Percentiles rank a stretch among this genome's conserved stretches.
Conservation (phyloP, 2,888 invertebrate genomes). For the Pollenia angustigena region DNA sequence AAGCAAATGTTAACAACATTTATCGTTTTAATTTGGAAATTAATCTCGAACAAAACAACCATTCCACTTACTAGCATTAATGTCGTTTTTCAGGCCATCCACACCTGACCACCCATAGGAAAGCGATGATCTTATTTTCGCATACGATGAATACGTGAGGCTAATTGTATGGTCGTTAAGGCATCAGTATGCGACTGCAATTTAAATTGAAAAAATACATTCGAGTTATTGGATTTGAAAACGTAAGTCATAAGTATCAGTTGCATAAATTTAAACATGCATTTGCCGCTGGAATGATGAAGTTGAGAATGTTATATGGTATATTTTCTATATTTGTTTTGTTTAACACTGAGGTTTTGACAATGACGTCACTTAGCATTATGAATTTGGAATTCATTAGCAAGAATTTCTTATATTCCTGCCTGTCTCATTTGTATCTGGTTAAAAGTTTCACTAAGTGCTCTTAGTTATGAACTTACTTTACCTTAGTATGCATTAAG, state of each 20-base stretch:
- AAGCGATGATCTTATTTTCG: constrained; percentile 94
- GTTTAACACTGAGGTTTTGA: constrained; percentile 28
- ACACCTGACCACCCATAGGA: constrained; percentile 82
- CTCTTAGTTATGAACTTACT: constrained; percentile 75
- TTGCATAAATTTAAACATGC: not conserved
- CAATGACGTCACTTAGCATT: constrained; percentile 67
- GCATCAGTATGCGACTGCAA: constrained; percentile 95
- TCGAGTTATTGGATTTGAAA: constrained; percentile 80
- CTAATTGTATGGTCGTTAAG: constrained; percentile 96
- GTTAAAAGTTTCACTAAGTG: constrained; percentile 20
- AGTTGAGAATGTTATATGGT: constrained; percentile 14
- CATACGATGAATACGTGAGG: constrained; percentile 96
- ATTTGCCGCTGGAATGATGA: not conserved
- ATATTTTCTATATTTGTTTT: constrained; percentile 16
- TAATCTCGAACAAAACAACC: constrained; percentile 68
- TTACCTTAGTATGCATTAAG: constrained; percentile 89
- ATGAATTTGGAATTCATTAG: constrained; percentile 74
- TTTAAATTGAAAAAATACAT: constrained; percentile 22
- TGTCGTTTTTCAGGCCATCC: constrained; percentile 83
- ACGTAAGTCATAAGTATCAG: constrained; percentile 18
- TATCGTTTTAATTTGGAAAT: constrained; percentile 72
- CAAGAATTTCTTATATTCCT: constrained; percentile 52
- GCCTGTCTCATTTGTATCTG: not conserved
- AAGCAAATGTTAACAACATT: constrained; percentile 51
- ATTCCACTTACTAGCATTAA: constrained; percentile 77